Evolutionary conservation across 1,140 invertebrate genomes (phyloP).

Genomic region (Condylostylus longicornis): DNA sequence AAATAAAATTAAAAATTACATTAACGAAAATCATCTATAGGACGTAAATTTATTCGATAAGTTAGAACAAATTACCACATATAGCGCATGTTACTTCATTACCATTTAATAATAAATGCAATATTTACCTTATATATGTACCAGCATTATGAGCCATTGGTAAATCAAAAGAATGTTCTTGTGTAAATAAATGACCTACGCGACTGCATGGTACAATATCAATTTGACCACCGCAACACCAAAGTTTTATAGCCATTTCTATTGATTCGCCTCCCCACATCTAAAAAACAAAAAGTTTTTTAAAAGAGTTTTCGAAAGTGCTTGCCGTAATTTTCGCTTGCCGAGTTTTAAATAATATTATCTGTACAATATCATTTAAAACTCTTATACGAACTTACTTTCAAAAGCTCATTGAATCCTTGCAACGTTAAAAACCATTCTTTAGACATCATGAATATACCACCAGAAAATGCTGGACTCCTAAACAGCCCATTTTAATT

Average conservation of each 20-base stretch:
- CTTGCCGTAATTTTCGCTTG: conserved; percentile 4
- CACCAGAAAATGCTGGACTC: conserved; percentile 65
- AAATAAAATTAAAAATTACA: conserved; percentile 34
- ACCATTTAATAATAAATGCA: not conserved
- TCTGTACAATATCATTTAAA: not conserved
- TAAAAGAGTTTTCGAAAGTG: not conserved
- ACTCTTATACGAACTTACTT: conserved; percentile 12
- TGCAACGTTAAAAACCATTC: conserved; percentile 68
- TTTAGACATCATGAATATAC: conserved; percentile 56
- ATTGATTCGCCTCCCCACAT: conserved; percentile 97
- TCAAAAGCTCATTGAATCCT: conserved; percentile 56
- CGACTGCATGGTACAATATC: conserved; percentile 70
- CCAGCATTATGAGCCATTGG: conserved; percentile 30
- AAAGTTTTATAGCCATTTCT: conserved; percentile 87
- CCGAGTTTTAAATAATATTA: not conserved
- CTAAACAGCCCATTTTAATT: conserved; percentile 12
- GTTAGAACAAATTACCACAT: conserved; percentile 27
- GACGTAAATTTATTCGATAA: conserved; percentile 14
- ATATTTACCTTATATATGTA: conserved; percentile 25
- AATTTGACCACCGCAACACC: conserved; percentile 55
- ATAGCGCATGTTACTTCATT: not conserved
- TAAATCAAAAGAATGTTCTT: conserved; percentile 67
- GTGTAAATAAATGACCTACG: conserved; percentile 67
- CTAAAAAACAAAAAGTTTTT: conserved; percentile 39
- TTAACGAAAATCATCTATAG: conserved; percentile 9